Conservation (phyloP, 2,888 invertebrate genomes). For the Drosophila barbarae region DNA sequence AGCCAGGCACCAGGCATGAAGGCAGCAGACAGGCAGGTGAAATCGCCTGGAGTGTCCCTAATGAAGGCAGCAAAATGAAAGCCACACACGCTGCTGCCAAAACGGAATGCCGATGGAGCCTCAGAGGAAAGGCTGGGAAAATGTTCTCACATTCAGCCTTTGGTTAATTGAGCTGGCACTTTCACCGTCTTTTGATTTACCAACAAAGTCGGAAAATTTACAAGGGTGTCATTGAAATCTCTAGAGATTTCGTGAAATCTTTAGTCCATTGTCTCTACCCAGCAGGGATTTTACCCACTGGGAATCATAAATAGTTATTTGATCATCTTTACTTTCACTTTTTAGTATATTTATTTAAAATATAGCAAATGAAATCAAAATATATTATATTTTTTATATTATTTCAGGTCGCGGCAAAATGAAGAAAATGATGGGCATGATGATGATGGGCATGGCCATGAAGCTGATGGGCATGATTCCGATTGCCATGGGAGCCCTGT, state of each 20-base stretch:
- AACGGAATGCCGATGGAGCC: constrained; percentile 3
- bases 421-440: constrained; percentile 95
- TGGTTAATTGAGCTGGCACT: constrained; percentile 44
- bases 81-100: constrained; percentile 53
- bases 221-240: constrained; percentile 6
- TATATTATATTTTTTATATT: constrained; percentile 53
- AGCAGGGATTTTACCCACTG: neutral
- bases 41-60: constrained; percentile 60
- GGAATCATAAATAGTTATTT: neutral
- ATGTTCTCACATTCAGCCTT: constrained; percentile 56
- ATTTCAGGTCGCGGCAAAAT: constrained; percentile 88
- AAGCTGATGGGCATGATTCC: constrained; percentile 91
- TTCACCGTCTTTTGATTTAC: constrained; percentile 45
- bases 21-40: constrained; percentile 43
- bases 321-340: neutral
- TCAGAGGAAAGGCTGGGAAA: constrained; percentile 29
- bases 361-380: neutral
- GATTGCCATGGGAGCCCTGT: constrained; percentile 88
- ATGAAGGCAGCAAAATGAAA: constrained; percentile 54
- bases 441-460: constrained; percentile 93
- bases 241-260: constrained; percentile 1
- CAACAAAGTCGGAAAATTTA: constrained; percentile 27
- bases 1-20: neutral
- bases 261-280: constrained; percentile 4
- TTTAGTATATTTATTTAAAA: neutral